These are phyloP conservation scores for Hydropotes inermis DNA, from an alignment of 2,113 vertebrate species.

Conservation along the genomic window DNA sequence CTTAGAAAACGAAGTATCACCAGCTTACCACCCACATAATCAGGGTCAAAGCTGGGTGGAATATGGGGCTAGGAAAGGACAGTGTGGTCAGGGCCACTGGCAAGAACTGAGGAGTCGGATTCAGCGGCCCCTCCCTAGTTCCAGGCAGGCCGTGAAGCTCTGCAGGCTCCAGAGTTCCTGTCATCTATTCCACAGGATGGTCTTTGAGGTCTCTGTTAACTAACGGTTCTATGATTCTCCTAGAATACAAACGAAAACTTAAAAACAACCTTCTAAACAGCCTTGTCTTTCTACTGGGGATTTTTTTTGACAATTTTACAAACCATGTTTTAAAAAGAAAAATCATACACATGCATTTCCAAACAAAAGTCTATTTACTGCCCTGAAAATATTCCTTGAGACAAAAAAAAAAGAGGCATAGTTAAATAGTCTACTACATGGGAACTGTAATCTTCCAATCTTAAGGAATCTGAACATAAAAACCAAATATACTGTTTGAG, in stretches of 20 bases:
- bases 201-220: background rate
- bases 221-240: background rate
- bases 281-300: background rate
- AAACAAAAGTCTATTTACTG: background rate
- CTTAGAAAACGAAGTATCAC: background rate
- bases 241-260: background rate
- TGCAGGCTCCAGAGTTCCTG: background rate
- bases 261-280: background rate
- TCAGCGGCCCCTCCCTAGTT: background rate
- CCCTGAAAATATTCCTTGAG: background rate
- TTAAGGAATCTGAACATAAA: background rate
- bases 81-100: accelerated
- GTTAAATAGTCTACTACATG: background rate
- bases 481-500: background rate
- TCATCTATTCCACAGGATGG: background rate
- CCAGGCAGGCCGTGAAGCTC: background rate
- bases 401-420: background rate
- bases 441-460: background rate
- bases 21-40: background rate
- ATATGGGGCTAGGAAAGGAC: background rate
- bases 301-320: background rate
- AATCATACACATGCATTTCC: background rate
- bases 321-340: background rate
- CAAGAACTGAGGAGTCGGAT: no score
- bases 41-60: background rate